Conservation (phyloP, 2,888 invertebrate species). For the Catocala fraxini region DNA sequence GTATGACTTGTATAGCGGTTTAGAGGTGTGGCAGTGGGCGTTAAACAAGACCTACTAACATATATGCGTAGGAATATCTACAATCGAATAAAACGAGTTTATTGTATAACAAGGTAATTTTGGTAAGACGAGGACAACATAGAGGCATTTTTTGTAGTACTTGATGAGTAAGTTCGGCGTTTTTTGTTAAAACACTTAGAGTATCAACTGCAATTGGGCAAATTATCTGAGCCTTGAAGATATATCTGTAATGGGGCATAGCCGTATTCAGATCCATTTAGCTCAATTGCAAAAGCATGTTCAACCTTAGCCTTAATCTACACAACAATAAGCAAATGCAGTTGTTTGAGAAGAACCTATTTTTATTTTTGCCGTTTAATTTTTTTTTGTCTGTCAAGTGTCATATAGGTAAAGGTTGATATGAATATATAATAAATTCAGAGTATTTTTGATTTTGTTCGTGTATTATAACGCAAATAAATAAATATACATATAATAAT, state of each 20-base stretch:
- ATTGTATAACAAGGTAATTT: slow-evolving; percentile 1
- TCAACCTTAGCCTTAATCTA: slow-evolving; percentile 18
- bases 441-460: too few relatives aligned
- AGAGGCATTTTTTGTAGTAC: not conserved
- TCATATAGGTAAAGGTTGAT: too few relatives aligned
- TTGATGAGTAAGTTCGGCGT: not conserved
- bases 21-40: not conserved
- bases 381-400: too few relatives aligned
- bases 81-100: not conserved
- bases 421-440: too few relatives aligned
- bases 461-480: too few relatives aligned
- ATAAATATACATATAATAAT: too few relatives aligned
- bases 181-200: slow-evolving; percentile 1
- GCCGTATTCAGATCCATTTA: slow-evolving; percentile 9
- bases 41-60: slow-evolving; percentile 1
- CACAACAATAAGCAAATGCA: slow-evolving; percentile 10
- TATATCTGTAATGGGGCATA: slow-evolving; percentile 11
- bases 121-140: not conserved
- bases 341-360: not conserved
- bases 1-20: too few relatives aligned
- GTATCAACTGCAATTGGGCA: not conserved
- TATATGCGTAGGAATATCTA: slow-evolving; percentile 1
- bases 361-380: not conserved
- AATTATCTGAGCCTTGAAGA: slow-evolving; percentile 13
- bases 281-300: slow-evolving; percentile 15